Percentiles rank a stretch among this genome's conserved stretches.
phyloP scores from a whole-genome alignment of 2,797 vertebrate genomes.

The Sus cebifrons region DNA sequence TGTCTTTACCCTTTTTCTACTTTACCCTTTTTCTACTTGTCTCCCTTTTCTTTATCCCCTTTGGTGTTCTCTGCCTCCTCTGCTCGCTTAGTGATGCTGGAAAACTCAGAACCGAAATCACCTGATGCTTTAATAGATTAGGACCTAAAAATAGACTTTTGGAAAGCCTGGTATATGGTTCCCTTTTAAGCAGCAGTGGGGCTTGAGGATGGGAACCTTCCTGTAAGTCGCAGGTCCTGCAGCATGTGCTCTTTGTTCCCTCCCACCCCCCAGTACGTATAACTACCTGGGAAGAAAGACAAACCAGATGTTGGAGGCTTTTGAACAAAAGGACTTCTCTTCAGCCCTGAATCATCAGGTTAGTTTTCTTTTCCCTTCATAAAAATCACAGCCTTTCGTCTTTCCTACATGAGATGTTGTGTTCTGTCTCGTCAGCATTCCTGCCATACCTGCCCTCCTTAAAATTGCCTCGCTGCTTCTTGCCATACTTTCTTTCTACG shows the following conservation, averaged over 20 bases:
- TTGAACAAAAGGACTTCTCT: constrained; percentile 90
- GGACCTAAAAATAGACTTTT: not conserved
- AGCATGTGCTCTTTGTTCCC: constrained; percentile 69
- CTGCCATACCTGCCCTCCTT: not conserved
- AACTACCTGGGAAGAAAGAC: constrained; percentile 94
- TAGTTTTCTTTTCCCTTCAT: constrained; percentile 53
- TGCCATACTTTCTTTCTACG: constrained; percentile 5
- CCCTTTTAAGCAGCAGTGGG: not conserved
- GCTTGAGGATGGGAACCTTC: not conserved
- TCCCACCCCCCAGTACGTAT: constrained; percentile 93
- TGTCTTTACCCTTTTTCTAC: not conserved
- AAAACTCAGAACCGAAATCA: constrained; percentile 26
- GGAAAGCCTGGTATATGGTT: not conserved
- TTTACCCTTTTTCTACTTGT: not conserved
- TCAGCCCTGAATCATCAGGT: constrained; percentile 94
- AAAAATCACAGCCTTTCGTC: not conserved
- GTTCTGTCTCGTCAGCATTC: not conserved
- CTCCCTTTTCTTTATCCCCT: not conserved
- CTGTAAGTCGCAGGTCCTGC: not conserved
- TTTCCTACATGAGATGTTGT: not conserved
- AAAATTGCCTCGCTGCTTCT: not conserved
- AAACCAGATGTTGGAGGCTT: constrained; percentile 93
- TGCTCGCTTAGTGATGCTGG: not conserved
- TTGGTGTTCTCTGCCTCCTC: not conserved
- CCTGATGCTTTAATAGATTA: not conserved